Evolutionary conservation across 2,113 vertebrate genomes (phyloP).

Genomic region (Podarcis muralis): DNA sequence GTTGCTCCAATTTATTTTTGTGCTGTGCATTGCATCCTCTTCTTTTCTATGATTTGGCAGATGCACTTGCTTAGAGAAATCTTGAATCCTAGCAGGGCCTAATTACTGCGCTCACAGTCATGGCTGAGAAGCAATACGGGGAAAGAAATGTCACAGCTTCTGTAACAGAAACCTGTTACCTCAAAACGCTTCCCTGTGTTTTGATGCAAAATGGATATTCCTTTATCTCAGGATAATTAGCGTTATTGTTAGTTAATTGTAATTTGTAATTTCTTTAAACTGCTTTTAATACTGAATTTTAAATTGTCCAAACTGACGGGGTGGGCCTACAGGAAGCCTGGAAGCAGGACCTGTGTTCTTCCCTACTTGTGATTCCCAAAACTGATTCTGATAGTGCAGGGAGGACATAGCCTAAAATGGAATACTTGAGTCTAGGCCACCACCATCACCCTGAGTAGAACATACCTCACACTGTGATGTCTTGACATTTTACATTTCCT

Average conservation of each 20-base stretch:
- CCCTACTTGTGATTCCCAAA: no score
- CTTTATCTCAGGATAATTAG: not conserved
- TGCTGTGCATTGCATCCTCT: not conserved
- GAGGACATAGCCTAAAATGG: no score
- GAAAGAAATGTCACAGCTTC: not conserved
- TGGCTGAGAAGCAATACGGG: not conserved
- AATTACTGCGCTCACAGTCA: not conserved
- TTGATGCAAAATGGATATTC: not conserved
- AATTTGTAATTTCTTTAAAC: no score
- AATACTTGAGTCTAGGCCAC: not conserved
- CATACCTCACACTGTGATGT: not conserved
- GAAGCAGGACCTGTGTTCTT: no score
- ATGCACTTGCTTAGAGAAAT: not conserved
- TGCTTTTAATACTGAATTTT: no score
- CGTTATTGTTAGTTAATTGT: no score
- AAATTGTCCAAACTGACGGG: no score
- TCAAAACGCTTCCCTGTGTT: not conserved
- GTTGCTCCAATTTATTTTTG: not conserved
- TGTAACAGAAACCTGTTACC: not conserved
- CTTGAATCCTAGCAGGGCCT: not conserved
- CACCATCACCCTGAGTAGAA: not conserved
- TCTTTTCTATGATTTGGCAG: not conserved
- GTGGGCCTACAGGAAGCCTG: no score
- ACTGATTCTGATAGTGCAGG: no score
- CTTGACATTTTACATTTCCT: no score